A percentile compares a stretch with the other conserved stretches of the same genome.
Evolutionary conservation across 2,113 vertebrate species (phyloP).

Genomic region (Agapornis roseicollis): DNA sequence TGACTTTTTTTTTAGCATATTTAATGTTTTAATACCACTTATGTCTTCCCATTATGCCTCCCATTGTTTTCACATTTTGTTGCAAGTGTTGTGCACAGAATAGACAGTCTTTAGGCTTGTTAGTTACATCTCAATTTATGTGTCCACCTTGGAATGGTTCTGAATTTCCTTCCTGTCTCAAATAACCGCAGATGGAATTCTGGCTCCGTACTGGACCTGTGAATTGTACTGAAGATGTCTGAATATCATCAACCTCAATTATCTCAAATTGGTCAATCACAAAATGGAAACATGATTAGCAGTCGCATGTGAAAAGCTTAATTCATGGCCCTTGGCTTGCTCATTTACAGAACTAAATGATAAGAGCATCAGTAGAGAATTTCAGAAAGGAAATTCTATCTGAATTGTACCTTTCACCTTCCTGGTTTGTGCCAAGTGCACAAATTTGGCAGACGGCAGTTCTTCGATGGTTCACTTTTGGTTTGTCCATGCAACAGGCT

Average conservation of each 20-base stretch:
- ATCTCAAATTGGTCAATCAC: neutral
- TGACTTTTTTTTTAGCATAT: neutral
- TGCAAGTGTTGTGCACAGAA: neutral
- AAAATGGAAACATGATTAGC: neutral
- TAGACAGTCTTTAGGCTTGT: neutral
- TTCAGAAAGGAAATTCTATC: neutral
- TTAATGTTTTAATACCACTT: neutral
- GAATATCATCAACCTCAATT: neutral
- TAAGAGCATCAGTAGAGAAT: neutral
- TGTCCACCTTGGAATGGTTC: neutral
- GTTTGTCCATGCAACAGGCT: neutral
- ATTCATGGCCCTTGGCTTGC: neutral
- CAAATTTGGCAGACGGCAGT: neutral
- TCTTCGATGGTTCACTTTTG: neutral
- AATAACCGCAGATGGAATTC: neutral
- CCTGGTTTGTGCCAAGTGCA: neutral
- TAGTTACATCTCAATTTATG: neutral
- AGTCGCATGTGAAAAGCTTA: neutral
- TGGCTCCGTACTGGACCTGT: neutral
- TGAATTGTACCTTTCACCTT: neutral
- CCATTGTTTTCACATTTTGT: neutral
- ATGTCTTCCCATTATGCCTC: neutral
- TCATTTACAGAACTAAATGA: neutral
- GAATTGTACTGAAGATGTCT: neutral
- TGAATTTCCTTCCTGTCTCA: neutral